A percentile compares a stretch with the other conserved stretches of the same genome.
Evolutionary conservation across 2,797 vertebrate species (phyloP).

Genomic region (Hypotaenidia philippensis): DNA sequence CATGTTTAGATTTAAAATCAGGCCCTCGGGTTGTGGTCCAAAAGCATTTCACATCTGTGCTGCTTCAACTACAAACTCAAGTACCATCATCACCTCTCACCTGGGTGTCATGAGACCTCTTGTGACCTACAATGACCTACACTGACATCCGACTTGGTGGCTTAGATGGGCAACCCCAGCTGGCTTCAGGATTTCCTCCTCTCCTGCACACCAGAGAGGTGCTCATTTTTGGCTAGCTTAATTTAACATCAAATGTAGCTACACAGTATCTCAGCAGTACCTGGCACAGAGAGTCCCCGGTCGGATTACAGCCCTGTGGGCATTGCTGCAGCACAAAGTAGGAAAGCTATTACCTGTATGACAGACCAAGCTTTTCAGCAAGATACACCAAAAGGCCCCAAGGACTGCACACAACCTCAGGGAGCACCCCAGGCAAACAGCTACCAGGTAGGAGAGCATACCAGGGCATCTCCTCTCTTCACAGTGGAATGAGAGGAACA

Average conservation of each 20-base stretch:
- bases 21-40: not conserved
- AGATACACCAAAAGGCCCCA: not conserved
- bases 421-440: not conserved
- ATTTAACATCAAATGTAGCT: not conserved
- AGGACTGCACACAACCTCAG: not conserved
- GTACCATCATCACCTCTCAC: not conserved
- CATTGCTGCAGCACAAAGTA: not conserved
- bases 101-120: not conserved
- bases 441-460: not conserved
- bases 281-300: not conserved
- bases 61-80: not conserved
- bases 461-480: not conserved
- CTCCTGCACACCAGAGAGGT: not conserved
- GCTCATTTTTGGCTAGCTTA: not conserved
- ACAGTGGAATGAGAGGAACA: not conserved
- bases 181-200: not conserved
- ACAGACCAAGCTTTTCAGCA: not conserved
- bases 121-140: no score
- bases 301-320: not conserved
- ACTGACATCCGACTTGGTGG: not conserved
- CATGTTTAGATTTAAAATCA: not conserved
- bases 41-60: not conserved
- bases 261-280: not conserved
- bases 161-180: not conserved
- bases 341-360: not conserved